Evolutionary conservation across 2,888 invertebrate genomes (phyloP).

Genomic region (Drosophila setosimentum): DNA sequence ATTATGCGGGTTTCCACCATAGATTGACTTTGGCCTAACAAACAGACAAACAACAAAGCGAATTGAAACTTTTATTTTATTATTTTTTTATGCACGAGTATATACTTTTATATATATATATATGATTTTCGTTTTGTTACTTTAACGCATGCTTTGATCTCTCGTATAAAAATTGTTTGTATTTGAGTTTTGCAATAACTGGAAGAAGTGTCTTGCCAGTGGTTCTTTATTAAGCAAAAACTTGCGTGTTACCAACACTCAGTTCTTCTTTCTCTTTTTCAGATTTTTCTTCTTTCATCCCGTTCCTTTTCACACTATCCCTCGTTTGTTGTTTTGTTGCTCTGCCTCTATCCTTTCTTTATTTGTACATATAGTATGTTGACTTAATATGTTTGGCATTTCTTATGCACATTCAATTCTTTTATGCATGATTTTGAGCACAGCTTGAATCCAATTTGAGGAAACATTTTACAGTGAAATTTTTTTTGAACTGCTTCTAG

Average conservation of each 20-base stretch:
- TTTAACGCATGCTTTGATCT: slow-evolving; percentile 56
- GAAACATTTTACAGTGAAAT: background rate
- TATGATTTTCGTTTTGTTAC: slow-evolving; percentile 24
- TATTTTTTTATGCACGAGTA: slow-evolving; percentile 9
- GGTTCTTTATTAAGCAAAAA: slow-evolving; percentile 50
- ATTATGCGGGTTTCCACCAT: slow-evolving; percentile 69
- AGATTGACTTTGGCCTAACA: slow-evolving; percentile 65
- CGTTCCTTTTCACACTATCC: background rate
- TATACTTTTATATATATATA: slow-evolving; percentile 2
- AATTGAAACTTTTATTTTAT: slow-evolving; percentile 48
- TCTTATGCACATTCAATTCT: slow-evolving; percentile 50
- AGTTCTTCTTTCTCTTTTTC: background rate
- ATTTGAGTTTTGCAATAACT: slow-evolving; percentile 12
- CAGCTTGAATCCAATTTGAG: slow-evolving; percentile 9
- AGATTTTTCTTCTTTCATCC: background rate
- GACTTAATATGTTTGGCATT: slow-evolving; percentile 47
- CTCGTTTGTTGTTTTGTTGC: slow-evolving; percentile 28
- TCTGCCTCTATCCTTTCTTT: background rate
- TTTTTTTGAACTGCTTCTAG: background rate
- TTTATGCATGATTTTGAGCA: slow-evolving; percentile 6
- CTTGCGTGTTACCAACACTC: slow-evolving; percentile 15
- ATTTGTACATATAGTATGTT: slow-evolving; percentile 26
- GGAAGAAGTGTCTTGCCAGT: slow-evolving; percentile 39
- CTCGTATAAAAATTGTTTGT: slow-evolving; percentile 35
- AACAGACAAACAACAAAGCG: slow-evolving; percentile 41